Evolutionary conservation across 2,113 vertebrate genomes (phyloP).

Genomic region (Sardina pilchardus): DNA sequence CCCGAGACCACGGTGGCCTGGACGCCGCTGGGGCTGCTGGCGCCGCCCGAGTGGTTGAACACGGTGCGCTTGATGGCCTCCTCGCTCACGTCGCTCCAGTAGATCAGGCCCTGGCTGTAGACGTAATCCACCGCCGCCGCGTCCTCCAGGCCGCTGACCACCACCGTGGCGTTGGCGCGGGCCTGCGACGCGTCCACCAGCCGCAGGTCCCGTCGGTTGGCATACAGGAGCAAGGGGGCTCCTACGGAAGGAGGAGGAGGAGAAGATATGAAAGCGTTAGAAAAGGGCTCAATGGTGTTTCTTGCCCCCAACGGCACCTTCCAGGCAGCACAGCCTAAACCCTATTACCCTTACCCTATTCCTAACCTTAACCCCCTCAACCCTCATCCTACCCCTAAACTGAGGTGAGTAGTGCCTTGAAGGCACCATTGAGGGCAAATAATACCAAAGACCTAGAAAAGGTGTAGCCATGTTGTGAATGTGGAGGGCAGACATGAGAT

Average conservation of each 20-base stretch:
- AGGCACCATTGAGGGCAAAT: no score
- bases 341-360: no score
- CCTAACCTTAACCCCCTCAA: no score
- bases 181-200: constrained; percentile 86
- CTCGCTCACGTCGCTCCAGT: constrained; percentile 98
- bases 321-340: no score
- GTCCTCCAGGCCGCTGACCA: constrained; percentile 92
- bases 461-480: neutral
- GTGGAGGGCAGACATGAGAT: neutral
- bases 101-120: constrained; percentile 83
- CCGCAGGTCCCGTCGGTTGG: constrained; percentile 90
- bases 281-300: no score
- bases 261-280: neutral
- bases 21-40: constrained; percentile 52
- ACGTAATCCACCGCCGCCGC: constrained; percentile 95
- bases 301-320: no score
- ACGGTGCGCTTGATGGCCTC: constrained; percentile 92
- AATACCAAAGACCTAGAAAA: no score
- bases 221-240: constrained; percentile 89
- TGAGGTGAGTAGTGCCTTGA: no score
- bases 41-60: constrained; percentile 79
- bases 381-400: no score
- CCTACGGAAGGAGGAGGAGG: constrained; percentile 65
- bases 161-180: constrained; percentile 86
- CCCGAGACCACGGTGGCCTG: constrained; percentile 86